Evolutionary conservation across 2,113 vertebrate genomes (phyloP), one percentile per base, ranked within the genome.

Genomic region (Ceyx melanurus): DNA sequence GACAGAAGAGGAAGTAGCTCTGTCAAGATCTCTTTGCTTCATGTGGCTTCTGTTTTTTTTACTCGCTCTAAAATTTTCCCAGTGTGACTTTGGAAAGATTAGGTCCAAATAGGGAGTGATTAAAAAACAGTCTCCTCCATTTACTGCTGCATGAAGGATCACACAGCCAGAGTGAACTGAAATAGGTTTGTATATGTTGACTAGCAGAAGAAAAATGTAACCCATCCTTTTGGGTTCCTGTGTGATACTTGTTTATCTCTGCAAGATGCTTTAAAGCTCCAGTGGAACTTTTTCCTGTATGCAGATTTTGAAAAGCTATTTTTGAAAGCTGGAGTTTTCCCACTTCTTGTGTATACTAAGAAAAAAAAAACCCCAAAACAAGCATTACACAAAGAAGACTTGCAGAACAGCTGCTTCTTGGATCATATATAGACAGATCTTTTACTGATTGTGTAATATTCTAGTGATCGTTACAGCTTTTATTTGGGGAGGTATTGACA

Each of bases 1-100:
- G 78, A 82, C 74, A 87, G 78, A 85, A 46, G 67, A 76, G 72
- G 81, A 95, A 89, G 70, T 65, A 28, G 25, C 61, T 81, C 92
- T 92, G 46, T 67, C 56, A 58, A 74, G 60, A 68, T 74, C 51
- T 20, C 7, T 5, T 73, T 85, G n/a, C 84, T 84, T 92, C 33
- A 28, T 54, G 26, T 62, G 29, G 14, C 75, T 94, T 62, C 58
- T 62, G 17, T 8, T n/a, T 85, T 92, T 87, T 92, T 85, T 76
- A 35, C 50, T 82, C 15, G 68, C 1, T 51, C 29, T 81, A 78
- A 83, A 68, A 53, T 58, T 83, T 89, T 88, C 33, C 42, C 21
- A 14, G 6, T 79, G 33, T 75, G 58, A 58, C 20, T 67, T 88
- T 31, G 35, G 54, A 89, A 62, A 3, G 2, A 29, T 91, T 58